Evolutionary conservation across 2,797 vertebrate species (phyloP).

Genomic region (Diceros bicornis): DNA sequence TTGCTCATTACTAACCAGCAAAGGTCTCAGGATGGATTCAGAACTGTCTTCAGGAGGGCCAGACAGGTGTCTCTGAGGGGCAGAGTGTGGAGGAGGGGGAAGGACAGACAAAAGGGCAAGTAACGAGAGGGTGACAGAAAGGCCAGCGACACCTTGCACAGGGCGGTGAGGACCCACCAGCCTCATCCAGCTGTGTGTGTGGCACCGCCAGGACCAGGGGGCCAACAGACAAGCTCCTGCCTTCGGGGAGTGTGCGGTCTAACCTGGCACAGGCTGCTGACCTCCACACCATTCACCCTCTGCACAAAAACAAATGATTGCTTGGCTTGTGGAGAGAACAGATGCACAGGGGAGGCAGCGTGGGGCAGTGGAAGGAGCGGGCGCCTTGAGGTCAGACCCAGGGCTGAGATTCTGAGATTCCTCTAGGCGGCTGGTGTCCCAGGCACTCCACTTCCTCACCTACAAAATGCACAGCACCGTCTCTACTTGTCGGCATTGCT

Average conservation of each 20-base stretch:
- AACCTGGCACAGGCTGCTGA: neutral
- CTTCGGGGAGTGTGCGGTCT: neutral
- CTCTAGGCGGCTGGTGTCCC: neutral
- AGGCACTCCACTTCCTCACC: neutral
- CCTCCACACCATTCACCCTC: neutral
- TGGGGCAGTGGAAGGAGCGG: neutral
- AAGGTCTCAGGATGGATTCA: neutral
- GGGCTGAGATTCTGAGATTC: neutral
- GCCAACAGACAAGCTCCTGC: neutral
- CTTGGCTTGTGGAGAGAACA: neutral
- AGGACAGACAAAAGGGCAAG: neutral
- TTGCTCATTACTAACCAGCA: neutral
- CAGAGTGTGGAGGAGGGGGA: neutral
- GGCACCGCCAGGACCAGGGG: neutral
- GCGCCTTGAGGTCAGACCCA: neutral
- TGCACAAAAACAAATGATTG: neutral
- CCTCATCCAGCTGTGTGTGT: fast-evolving
- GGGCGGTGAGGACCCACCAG: fast-evolving
- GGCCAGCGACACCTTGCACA: neutral
- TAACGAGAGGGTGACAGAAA: neutral
- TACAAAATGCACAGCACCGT: neutral
- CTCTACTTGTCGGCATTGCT: neutral
- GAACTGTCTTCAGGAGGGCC: neutral
- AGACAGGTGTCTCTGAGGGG: neutral
- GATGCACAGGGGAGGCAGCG: neutral